phyloP scores from a whole-genome alignment of 1,140 invertebrate species.

The Bombyx mandarina region DNA sequence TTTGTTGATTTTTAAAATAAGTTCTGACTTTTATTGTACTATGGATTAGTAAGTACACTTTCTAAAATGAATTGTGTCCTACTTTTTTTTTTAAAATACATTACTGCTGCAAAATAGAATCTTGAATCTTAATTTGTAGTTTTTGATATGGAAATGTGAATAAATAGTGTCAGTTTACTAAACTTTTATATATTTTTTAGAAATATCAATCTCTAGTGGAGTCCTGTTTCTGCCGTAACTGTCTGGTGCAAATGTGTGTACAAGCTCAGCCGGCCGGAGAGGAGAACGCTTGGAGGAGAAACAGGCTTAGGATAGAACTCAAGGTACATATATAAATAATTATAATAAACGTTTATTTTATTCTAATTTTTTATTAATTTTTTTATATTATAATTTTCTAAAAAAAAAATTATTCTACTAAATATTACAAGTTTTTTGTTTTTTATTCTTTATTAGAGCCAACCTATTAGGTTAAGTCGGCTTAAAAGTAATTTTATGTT shows the following conservation, averaged over 20 bases:
- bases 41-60: too few relatives aligned
- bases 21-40: too few relatives aligned
- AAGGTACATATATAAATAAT: constrained; percentile 63
- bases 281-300: constrained; percentile 81
- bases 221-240: constrained; percentile 88
- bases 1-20: too few relatives aligned
- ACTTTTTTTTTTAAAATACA: too few relatives aligned
- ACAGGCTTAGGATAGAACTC: constrained; percentile 81
- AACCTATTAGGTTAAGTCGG: too few relatives aligned
- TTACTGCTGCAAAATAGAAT: too few relatives aligned
- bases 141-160: too few relatives aligned
- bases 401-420: neutral
- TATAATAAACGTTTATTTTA: neutral
- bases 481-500: neutral
- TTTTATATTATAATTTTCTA: neutral
- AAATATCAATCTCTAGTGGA: constrained; percentile 75
- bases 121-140: too few relatives aligned
- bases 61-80: too few relatives aligned
- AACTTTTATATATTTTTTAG: constrained; percentile 29
- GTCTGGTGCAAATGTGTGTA: constrained; percentile 83
- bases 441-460: too few relatives aligned
- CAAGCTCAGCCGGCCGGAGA: constrained; percentile 72
- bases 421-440: too few relatives aligned
- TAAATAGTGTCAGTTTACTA: neutral
- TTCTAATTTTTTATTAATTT: neutral